Conservation (phyloP, 2,888 invertebrate genomes). For the Ecliptopera silaceata region DNA sequence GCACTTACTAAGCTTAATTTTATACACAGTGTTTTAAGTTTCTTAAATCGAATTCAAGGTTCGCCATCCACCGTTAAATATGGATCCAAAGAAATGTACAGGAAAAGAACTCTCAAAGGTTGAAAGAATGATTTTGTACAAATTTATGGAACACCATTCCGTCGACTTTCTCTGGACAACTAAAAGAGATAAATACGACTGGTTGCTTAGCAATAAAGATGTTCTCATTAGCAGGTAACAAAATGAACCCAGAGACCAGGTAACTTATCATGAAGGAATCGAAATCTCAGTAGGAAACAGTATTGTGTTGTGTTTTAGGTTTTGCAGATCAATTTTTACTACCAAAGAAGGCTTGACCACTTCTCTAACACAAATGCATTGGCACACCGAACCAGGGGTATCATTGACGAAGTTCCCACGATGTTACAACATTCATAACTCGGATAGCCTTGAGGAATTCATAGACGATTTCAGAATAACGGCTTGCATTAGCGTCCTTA, state of each 20-base stretch:
- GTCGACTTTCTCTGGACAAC: conserved; percentile 96
- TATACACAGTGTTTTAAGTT: background rate
- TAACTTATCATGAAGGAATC: background rate
- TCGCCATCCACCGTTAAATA: conserved; percentile 63
- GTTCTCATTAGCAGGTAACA: conserved; percentile 79
- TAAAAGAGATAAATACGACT: conserved; percentile 91
- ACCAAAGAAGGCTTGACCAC: conserved; percentile 95
- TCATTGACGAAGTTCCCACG: conserved; percentile 92
- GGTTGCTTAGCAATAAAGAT: conserved; percentile 83
- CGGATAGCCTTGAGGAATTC: conserved; percentile 92
- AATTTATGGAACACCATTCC: conserved; percentile 90
- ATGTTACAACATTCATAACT: conserved; percentile 92
- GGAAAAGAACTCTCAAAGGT: conserved; percentile 84
- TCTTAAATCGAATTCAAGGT: conserved; percentile 48
- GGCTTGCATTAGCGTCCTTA: conserved; percentile 92
- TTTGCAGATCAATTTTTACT: conserved; percentile 93
- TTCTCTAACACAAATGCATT: conserved; percentile 91
- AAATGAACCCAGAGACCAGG: background rate
- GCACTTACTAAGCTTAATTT: background rate
- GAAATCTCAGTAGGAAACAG: background rate
- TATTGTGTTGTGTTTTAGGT: conserved; percentile 84
- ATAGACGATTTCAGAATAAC: conserved; percentile 95
- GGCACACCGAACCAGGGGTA: conserved; percentile 92
- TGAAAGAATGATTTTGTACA: conserved; percentile 87
- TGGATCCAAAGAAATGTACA: conserved; percentile 71